Evolutionary conservation across 92 coral and sea anemone species (phyloP).

Genomic region (Actinernus sp.): DNA sequence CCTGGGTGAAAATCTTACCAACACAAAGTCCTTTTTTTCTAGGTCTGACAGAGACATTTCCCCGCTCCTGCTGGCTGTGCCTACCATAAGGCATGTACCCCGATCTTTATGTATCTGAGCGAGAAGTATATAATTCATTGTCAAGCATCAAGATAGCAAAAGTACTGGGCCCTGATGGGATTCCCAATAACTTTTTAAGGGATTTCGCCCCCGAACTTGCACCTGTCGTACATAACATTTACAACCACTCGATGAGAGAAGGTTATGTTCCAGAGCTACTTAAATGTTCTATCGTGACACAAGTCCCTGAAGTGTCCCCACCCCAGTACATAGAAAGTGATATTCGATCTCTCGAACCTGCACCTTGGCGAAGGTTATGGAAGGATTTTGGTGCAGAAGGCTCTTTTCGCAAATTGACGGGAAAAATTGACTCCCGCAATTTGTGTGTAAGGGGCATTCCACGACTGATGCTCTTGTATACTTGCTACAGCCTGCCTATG

Average conservation of each 20-base stretch:
- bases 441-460: slow-evolving; percentile 33
- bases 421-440: slow-evolving; percentile 45
- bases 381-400: slow-evolving; percentile 42
- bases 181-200: neutral
- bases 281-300: slow-evolving; percentile 28
- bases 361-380: slow-evolving; percentile 51
- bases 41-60: no score
- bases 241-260: no score
- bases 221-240: neutral
- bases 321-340: slow-evolving; percentile 20
- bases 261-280: slow-evolving; percentile 15
- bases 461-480: no score
- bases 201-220: slow-evolving; percentile 3
- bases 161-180: no score
- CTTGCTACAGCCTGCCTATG: no score
- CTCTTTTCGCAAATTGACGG: slow-evolving; percentile 31
- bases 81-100: no score
- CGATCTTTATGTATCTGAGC: no score
- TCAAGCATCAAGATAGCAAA: no score
- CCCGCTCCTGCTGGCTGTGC: no score
- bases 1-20: no score
- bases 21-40: no score
- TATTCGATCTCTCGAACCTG: slow-evolving; percentile 59
- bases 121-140: no score
- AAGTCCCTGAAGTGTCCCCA: slow-evolving; percentile 19